Conservation (phyloP, 2,888 invertebrate genomes). For the Euphydryas editha region DNA sequence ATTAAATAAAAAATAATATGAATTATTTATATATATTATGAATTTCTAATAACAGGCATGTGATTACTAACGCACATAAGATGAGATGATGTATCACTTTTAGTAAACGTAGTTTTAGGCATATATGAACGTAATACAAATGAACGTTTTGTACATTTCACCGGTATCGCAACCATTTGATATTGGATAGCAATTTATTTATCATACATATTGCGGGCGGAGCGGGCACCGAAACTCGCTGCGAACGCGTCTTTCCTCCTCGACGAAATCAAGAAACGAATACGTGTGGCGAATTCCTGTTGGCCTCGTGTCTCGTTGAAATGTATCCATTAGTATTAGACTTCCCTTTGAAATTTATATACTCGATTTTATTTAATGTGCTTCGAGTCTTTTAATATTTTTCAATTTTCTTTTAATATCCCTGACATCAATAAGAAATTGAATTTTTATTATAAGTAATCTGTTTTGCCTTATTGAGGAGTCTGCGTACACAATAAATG, state of each 20-base stretch:
- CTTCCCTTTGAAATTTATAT: constrained; percentile 31
- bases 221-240: constrained; percentile 69
- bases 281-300: constrained; percentile 75
- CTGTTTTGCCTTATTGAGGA: background rate
- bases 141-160: constrained; percentile 79
- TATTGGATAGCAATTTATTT: constrained; percentile 84
- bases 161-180: constrained; percentile 79
- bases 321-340: constrained; percentile 48
- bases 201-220: constrained; percentile 79
- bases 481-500: constrained; percentile 1
- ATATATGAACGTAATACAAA: constrained; percentile 64
- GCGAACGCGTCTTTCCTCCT: constrained; percentile 71
- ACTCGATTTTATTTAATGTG: constrained; percentile 30
- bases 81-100: constrained; percentile 3
- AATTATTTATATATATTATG: no score
- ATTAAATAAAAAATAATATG: no score
- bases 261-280: constrained; percentile 75
- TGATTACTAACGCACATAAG: background rate
- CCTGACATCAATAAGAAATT: constrained; percentile 24
- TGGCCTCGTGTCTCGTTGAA: constrained; percentile 57
- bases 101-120: constrained; percentile 51
- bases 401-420: constrained; percentile 1
- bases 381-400: constrained; percentile 18
- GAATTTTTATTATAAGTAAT: constrained; percentile 21
- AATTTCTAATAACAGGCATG: no score